Percentiles rank a stretch among this genome's conserved stretches.
Conservation (phyloP, 2,113 vertebrate species). For the Oplegnathus fasciatus region DNA sequence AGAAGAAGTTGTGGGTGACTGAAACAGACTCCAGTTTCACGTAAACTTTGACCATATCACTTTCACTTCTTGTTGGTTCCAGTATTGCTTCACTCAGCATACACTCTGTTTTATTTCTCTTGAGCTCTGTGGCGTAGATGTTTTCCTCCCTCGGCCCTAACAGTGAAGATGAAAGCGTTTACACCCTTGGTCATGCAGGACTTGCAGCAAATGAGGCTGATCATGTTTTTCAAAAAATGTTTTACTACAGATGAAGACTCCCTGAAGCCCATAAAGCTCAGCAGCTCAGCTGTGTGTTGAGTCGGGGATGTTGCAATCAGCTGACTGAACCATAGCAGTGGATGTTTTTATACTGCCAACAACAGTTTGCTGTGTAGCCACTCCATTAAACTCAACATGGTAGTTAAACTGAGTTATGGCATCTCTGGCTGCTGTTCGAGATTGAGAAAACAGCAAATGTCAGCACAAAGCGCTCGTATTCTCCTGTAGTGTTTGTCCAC, state of each 20-base stretch:
- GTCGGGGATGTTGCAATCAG: slow-evolving; percentile 40
- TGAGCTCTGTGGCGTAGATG: not conserved
- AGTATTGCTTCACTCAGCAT: slow-evolving; percentile 55
- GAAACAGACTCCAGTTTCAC: slow-evolving; percentile 30
- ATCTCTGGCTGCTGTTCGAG: slow-evolving; percentile 35
- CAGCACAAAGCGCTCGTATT: slow-evolving; percentile 42
- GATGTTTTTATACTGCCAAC: slow-evolving; percentile 39
- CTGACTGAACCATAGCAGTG: slow-evolving; percentile 38
- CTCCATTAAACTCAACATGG: slow-evolving; percentile 44
- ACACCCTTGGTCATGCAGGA: slow-evolving; percentile 26
- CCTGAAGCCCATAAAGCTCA: slow-evolving; percentile 15
- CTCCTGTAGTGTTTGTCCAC: slow-evolving; percentile 37
- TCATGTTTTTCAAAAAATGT: slow-evolving; percentile 39
- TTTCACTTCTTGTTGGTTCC: slow-evolving; percentile 69
- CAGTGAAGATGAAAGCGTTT: slow-evolving; percentile 45
- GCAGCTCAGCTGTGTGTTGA: not conserved
- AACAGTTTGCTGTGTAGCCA: slow-evolving; percentile 42
- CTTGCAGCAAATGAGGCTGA: slow-evolving; percentile 48
- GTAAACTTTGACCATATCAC: slow-evolving; percentile 30
- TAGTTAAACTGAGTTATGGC: slow-evolving; percentile 64
- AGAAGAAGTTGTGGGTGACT: slow-evolving; percentile 26
- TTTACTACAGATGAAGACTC: slow-evolving; percentile 37
- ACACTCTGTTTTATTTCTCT: slow-evolving; percentile 46
- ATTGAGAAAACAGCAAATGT: slow-evolving; percentile 56
- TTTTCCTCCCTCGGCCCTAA: slow-evolving; percentile 39